Base-by-base conservation (phyloP, 2,888 invertebrate genomes). In the Drosophila phalerata region DNA sequence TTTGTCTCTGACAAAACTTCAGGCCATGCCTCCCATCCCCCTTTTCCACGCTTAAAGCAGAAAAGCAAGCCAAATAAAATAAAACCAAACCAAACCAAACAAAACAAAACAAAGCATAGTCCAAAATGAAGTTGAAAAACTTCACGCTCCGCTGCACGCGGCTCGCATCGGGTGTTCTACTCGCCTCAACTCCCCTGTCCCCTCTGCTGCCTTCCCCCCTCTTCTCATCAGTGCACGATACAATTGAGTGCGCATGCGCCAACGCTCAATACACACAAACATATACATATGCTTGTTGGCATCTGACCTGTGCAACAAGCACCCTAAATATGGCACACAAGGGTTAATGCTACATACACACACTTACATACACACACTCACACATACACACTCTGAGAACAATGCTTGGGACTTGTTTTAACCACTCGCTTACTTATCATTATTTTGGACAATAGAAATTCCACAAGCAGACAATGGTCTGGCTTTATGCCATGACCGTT, bases 111-210 rank as follows among this genome's bases (percentile, higher is more conserved):
- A 79, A 78, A 84, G 80, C 81, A 69, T 61, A 68, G 81, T 62
- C 73, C 67, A 85, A 84, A 85, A 73, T 70, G 74, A 77, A 85
- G 85, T 82, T 79, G 81, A 71, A 76, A 86, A 86, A 85, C 85
- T 85, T 85, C 69, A 85, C 87, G 85, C 71, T 64, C 63, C 73
- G 81, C 30, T 81, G 79, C 64, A 64, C 63, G 68, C 51, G 5
- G 67, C 57, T 68, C 82, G 73, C 83, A 71, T 72, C 81, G 83
- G 68, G 73, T 77, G 78, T 82, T 82, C 82, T 82, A 48, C 62
- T 11, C 17, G 8, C 32, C 40, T 4, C 19, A 13, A 11, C 10
- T 38, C 37, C 38, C 37, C 17, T 9, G 4, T 17, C 3, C 48
- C 55, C 37, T 34, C 64, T 22, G 3, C 10, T 11, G 10, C 13